Conservation (phyloP, 2,113 vertebrate genomes). For the Ramphastos sulfuratus region DNA sequence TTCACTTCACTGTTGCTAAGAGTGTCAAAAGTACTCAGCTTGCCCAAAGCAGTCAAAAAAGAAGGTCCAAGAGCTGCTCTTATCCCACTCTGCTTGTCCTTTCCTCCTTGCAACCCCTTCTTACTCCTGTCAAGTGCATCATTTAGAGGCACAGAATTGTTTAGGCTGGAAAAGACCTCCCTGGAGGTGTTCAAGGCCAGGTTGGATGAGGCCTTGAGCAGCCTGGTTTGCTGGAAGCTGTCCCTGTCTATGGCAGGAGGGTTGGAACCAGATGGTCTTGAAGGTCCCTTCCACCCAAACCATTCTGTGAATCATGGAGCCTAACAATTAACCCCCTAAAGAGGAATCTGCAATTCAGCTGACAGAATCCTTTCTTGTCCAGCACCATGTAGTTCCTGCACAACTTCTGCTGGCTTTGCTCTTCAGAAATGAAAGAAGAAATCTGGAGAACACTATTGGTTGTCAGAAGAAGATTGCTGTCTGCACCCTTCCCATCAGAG, state of each 20-base stretch:
- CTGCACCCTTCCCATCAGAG: neutral
- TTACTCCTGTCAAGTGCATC: neutral
- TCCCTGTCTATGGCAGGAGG: too few species aligned
- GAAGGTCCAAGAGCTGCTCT: neutral
- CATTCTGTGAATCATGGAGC: too few species aligned
- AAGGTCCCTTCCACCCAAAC: too few species aligned
- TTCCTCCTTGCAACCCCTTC: neutral
- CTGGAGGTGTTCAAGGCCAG: too few species aligned
- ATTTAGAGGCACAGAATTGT: neutral
- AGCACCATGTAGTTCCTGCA: neutral
- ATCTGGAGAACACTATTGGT: neutral
- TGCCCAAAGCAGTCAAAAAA: neutral
- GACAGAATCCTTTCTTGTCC: neutral
- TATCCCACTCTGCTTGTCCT: rapidly evolving
- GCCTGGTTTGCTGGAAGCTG: too few species aligned
- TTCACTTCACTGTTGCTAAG: neutral
- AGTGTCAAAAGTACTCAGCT: rapidly evolving
- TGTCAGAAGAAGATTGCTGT: rapidly evolving
- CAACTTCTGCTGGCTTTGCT: neutral
- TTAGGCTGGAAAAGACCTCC: neutral
- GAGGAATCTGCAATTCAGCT: neutral
- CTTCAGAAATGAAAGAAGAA: neutral
- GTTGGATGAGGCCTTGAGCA: too few species aligned
- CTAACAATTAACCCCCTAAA: neutral
- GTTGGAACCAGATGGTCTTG: too few species aligned